Evolutionary conservation across 2,888 invertebrate species (phyloP).

Genomic region (Tetrapedia diversipes): DNA sequence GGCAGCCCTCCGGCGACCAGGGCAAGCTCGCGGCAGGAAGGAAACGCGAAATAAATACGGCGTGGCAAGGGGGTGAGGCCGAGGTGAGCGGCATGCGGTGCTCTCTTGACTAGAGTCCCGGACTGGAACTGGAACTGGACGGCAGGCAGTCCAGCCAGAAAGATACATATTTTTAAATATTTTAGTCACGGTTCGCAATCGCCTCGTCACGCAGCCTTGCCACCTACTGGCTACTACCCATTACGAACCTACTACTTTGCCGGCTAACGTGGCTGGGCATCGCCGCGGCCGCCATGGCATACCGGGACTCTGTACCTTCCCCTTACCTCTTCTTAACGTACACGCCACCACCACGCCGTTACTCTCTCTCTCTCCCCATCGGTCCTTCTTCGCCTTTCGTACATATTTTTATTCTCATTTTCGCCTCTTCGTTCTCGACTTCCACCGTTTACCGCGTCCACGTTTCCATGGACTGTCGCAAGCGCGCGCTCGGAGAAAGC

Average conservation of each 20-base stretch:
- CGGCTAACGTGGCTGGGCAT: constrained; percentile 69
- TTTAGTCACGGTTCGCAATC: constrained; percentile 83
- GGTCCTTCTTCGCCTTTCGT: neutral
- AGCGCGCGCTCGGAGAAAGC: too few relatives aligned
- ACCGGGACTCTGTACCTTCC: constrained; percentile 41
- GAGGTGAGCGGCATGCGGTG: constrained; percentile 61
- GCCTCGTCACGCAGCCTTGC: constrained; percentile 83
- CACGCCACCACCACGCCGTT: too few relatives aligned
- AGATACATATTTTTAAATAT: constrained; percentile 83
- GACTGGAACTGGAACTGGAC: constrained; percentile 81
- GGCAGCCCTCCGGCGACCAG: constrained; percentile 62
- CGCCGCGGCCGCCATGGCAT: constrained; percentile 59
- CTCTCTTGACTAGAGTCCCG: constrained; percentile 65
- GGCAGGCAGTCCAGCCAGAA: constrained; percentile 82
- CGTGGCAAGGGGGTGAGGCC: constrained; percentile 70
- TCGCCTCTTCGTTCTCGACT: neutral
- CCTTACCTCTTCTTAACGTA: too few relatives aligned
- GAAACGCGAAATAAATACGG: constrained; percentile 83
- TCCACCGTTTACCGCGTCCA: neutral
- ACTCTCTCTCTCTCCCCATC: too few relatives aligned
- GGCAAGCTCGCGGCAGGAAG: constrained; percentile 78
- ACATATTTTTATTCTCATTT: neutral
- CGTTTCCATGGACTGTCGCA: neutral
- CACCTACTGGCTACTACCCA: constrained; percentile 79
- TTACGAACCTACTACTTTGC: constrained; percentile 69